Base-by-base conservation (phyloP, 2,888 invertebrate genomes). In the Drosophila parthenogenetica region DNA sequence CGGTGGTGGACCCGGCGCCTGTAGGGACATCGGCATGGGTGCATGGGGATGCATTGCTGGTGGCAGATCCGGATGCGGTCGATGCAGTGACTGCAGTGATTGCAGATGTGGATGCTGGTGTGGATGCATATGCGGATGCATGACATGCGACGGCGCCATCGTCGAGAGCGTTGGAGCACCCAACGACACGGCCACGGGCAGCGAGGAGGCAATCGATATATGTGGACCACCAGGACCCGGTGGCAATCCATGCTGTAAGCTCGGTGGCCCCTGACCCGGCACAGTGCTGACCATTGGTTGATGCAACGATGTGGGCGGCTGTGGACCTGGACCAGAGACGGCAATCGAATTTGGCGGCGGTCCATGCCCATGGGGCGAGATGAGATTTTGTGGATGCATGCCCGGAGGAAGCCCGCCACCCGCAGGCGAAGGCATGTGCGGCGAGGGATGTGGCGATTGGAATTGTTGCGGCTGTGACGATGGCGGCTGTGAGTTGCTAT, bases 131-230 rank as follows among this genome's bases (percentile, higher is more conserved):
- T 86, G 85, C 35, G 90, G 79, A 53, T 90, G 85, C 45, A 89
- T 84, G 22, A 80, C 71, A 76, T 91, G 92, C 16, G 91, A 78
- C 2, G 90, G 85, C 1, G 91, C 87, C 69, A 90, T 87, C 17
- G 92, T 87, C 13, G 89, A 83, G 50, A 91, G 79, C 57, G 92
- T 87, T 3, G 92, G 87, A 43, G 87, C 91, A 5, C 91, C 80
- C 35, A 78, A 42, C 11, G 73, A 80, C 25, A 87, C 85, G 1
- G 92, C 40, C 5, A 19, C 93, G 10, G 93, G 92, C 69, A 94
- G 91, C 59, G 93, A 93, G 43, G 89, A 76, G 54, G 93, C 93
- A 53, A 93, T 93, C 66, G 94, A 91, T 25, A 89, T 87, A 69
- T 90, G 86, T 22, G 89, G 48, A 68, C 78, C 54, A 10, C 71